phyloP scores from a whole-genome alignment of 2,113 vertebrate genomes.

The Mobula birostris region DNA sequence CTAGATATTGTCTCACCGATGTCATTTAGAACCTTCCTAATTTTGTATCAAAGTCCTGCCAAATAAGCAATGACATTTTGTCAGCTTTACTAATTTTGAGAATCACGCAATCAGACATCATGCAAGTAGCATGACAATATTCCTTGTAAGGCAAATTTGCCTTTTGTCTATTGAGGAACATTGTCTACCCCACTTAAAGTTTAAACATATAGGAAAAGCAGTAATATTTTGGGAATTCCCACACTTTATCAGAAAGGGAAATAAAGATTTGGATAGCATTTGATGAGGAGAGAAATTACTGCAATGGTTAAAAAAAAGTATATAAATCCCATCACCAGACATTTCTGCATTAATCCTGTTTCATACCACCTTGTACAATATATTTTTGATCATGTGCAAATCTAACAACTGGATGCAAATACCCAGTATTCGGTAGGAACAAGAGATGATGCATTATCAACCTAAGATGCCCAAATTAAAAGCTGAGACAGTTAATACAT shows the following conservation, averaged over 20 bases:
- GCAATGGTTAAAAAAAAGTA: not conserved
- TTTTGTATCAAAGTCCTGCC: too few species aligned
- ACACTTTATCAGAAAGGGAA: not conserved
- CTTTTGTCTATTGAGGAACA: too few species aligned
- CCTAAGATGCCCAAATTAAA: not conserved
- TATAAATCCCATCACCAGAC: not conserved
- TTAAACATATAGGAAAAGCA: not conserved
- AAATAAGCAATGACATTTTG: too few species aligned
- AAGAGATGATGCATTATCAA: not conserved
- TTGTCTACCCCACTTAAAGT: not conserved
- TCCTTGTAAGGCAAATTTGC: not conserved
- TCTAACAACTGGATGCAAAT: not conserved
- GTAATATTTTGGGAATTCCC: not conserved
- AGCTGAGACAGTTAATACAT: constrained; percentile 5
- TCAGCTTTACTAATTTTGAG: too few species aligned
- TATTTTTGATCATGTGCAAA: not conserved
- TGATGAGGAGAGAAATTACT: not conserved
- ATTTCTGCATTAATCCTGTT: not conserved
- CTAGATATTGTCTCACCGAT: too few species aligned
- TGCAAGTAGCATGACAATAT: not conserved
- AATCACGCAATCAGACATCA: too few species aligned
- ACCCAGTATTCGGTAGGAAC: not conserved
- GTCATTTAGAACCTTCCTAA: too few species aligned
- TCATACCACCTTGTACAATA: not conserved
- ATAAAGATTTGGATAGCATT: not conserved